Evolutionary conservation across 2,888 invertebrate species (phyloP), one percentile per base, ranked within the genome.

Genomic region (Harpalus rubripes): DNA sequence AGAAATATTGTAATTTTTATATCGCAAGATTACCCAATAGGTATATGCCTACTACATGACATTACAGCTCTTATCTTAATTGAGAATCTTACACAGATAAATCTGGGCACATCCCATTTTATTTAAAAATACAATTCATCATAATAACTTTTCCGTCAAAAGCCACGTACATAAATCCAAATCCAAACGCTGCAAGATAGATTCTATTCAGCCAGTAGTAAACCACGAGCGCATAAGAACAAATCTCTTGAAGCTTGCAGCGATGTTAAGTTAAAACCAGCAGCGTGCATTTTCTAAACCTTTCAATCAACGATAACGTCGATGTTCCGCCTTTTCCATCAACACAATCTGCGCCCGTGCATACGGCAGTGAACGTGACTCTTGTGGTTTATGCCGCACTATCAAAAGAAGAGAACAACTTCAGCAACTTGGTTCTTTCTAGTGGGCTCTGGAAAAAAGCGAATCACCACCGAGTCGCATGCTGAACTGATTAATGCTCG

Each of bases 401-500:
- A 18, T 16, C 15, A 63, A 39, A n/a, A 39, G 79, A 81, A 65
- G 44, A 61, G 44, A 58, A 78, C 32, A 58, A 10, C 78, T 22
- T 26, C 39, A 22, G 61, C 32, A 32, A 80, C 39, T 63, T 10
- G 18, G 12, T 41, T 41, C 7, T 59, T 80, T 61, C 80, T 6
- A 80, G 63, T 61, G 41, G 78, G 59, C 22, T 18, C 32, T 16
- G 58, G 41, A 65, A 81, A 81, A 81, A 81, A 81, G 22, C 81
- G 63, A 65, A 81, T 65, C 61, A 63, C 52, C 81, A 44, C 41
- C 65, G 41, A 32, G 80, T 80, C 61, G 59, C 80, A 80, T 61
- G 65, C 72, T 80, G 16, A 68, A 68, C 81, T 81, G 81, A 81
- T 81, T 81, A 81, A 81, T 81, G 81, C 52, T 58, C 72, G n/a